phyloP scores from a whole-genome alignment of 2,888 invertebrate species.

The Euclidia mi region DNA sequence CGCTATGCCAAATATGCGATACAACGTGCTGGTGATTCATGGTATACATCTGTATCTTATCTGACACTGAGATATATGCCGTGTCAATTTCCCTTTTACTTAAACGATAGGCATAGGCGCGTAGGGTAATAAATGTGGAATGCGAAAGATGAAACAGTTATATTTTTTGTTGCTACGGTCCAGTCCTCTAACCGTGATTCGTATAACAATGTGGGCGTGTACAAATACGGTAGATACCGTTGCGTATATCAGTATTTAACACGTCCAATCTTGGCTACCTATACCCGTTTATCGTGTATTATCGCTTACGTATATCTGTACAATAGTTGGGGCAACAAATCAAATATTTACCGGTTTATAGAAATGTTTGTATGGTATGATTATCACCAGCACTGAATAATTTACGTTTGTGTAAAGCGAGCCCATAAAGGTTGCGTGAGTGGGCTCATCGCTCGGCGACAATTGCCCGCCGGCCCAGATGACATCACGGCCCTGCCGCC shows the following conservation, averaged over 20 bases:
- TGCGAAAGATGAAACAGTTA: constrained; percentile 31
- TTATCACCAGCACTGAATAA: constrained; percentile 38
- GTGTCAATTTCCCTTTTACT: constrained; percentile 46
- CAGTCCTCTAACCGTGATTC: constrained; percentile 24
- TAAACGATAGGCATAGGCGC: constrained; percentile 30
- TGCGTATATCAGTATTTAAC: constrained; percentile 41
- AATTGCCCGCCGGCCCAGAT: constrained; percentile 76
- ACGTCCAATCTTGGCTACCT: constrained; percentile 33
- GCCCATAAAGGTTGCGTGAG: constrained; percentile 46
- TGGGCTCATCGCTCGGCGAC: constrained; percentile 55
- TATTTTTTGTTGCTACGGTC: constrained; percentile 38
- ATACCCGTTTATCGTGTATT: constrained; percentile 29
- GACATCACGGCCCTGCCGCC: constrained; percentile 68
- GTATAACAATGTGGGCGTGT: constrained; percentile 46
- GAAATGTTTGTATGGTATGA: constrained; percentile 30
- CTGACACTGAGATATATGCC: constrained; percentile 36
- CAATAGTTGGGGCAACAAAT: constrained; percentile 24
- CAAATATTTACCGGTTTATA: constrained; percentile 36
- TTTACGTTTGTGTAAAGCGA: constrained; percentile 45
- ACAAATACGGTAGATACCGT: constrained; percentile 33
- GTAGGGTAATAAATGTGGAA: constrained; percentile 30
- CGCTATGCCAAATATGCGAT: constrained; percentile 28
- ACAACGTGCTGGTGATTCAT: constrained; percentile 28
- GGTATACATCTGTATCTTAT: constrained; percentile 35
- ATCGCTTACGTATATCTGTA: constrained; percentile 34